A percentile compares a stretch with the other conserved stretches of the same genome.
Conservation (phyloP, 2,113 vertebrate species). For the Eubucco bourcierii region DNA sequence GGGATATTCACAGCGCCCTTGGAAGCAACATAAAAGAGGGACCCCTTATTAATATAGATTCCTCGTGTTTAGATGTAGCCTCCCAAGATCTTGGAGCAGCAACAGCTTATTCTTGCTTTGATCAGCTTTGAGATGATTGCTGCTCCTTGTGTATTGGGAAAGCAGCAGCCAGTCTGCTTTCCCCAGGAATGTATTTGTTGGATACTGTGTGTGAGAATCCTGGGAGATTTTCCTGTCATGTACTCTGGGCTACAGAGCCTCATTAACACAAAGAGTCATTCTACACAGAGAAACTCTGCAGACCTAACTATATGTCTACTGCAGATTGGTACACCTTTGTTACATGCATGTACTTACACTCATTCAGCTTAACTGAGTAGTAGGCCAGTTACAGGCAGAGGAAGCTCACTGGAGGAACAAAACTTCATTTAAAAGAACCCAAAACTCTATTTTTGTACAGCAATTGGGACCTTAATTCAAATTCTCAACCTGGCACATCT, state of each 20-base stretch:
- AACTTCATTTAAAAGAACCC: not conserved
- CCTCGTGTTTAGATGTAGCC: conserved; percentile 18
- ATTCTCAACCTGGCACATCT: not conserved
- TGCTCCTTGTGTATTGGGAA: conserved; percentile 16
- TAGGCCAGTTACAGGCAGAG: not conserved
- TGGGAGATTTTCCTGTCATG: not conserved
- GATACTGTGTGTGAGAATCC: not conserved
- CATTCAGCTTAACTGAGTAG: not conserved
- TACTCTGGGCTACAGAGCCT: not conserved
- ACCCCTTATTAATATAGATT: conserved; percentile 24
- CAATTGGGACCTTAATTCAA: not conserved
- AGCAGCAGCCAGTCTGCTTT: conserved; percentile 28
- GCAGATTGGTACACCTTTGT: not conserved
- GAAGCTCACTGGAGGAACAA: not conserved
- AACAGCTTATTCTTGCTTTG: conserved; percentile 52
- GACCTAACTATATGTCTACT: not conserved
- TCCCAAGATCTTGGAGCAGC: conserved; percentile 43
- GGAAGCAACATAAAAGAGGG: conserved; percentile 37
- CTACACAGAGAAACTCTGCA: not conserved
- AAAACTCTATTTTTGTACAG: not conserved
- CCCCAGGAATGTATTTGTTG: not conserved
- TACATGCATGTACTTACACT: not conserved
- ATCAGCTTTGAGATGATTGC: conserved; percentile 25
- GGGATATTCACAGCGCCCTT: conserved; percentile 24
- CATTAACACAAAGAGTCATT: not conserved